A percentile compares a stretch with the other conserved stretches of the same genome.
phyloP scores from a whole-genome alignment of 2,113 vertebrate species.

The Poeciliopsis retropinna region DNA sequence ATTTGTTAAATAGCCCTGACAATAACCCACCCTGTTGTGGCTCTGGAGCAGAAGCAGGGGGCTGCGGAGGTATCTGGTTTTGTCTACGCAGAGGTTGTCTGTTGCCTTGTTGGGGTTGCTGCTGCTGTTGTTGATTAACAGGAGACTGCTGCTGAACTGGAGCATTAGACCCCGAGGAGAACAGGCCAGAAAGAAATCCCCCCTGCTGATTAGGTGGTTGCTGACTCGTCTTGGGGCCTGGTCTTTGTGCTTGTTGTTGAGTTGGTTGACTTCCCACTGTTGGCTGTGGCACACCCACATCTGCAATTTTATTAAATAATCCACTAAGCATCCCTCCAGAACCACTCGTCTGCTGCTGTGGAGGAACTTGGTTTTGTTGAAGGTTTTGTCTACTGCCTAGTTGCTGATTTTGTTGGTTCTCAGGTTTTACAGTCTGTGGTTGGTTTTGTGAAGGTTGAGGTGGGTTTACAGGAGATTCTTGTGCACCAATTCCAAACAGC shows the following conservation, averaged over 20 bases:
- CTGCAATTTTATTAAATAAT: slow-evolving; percentile 75
- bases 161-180: slow-evolving; percentile 59
- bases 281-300: slow-evolving; percentile 47
- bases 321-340: slow-evolving; percentile 71
- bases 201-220: slow-evolving; percentile 69
- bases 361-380: slow-evolving; percentile 63
- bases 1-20: slow-evolving; percentile 82
- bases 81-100: slow-evolving; percentile 76
- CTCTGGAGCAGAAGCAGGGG: slow-evolving; percentile 58
- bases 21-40: slow-evolving; percentile 71
- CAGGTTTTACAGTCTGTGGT: slow-evolving; percentile 21
- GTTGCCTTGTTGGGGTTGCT: slow-evolving; percentile 63
- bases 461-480: slow-evolving; percentile 63
- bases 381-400: slow-evolving; percentile 58
- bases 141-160: slow-evolving; percentile 43
- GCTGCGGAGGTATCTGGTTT: slow-evolving; percentile 68
- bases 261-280: slow-evolving; percentile 47
- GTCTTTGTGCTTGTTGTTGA: slow-evolving; percentile 50
- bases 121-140: slow-evolving; percentile 47
- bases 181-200: slow-evolving; percentile 75
- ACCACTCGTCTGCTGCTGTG: slow-evolving; percentile 57
- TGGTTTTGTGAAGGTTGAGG: slow-evolving; percentile 38
- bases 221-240: slow-evolving; percentile 47
- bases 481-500: slow-evolving; percentile 80
- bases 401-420: slow-evolving; percentile 46